phyloP scores from a whole-genome alignment of 2,797 vertebrate species.

The Sebastes nivosus region DNA sequence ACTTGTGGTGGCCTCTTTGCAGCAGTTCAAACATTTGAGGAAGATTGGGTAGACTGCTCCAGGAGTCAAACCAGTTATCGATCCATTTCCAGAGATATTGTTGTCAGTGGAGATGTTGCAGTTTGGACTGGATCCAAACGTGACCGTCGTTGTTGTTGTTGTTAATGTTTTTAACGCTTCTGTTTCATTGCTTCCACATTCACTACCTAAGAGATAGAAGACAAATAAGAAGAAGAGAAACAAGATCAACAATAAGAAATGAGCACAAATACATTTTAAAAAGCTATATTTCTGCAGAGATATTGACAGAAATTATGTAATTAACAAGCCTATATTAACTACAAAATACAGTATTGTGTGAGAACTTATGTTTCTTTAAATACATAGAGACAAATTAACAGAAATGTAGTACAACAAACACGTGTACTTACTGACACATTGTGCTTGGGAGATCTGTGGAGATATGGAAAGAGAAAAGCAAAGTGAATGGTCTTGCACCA shows the following conservation, averaged over 20 bases:
- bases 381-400: background rate
- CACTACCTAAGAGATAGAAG: background rate
- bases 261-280: background rate
- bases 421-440: constrained; percentile 17
- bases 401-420: background rate
- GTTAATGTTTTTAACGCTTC: background rate
- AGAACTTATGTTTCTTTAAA: background rate
- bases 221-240: background rate
- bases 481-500: constrained; percentile 17
- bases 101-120: background rate
- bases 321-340: background rate
- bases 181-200: background rate
- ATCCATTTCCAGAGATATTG: rapidly evolving
- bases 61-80: background rate
- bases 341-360: background rate
- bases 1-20: constrained; percentile 35
- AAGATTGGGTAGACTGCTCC: constrained; percentile 21
- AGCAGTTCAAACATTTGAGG: constrained; percentile 18
- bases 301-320: background rate
- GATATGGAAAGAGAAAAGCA: constrained; percentile 8
- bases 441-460: constrained; percentile 38
- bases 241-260: background rate
- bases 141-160: background rate
- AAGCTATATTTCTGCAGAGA: background rate
- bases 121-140: rapidly evolving